A percentile compares a stretch with the other conserved stretches of the same genome.
phyloP scores from a whole-genome alignment of 2,113 vertebrate species.

The Epinephelus lanceolatus region DNA sequence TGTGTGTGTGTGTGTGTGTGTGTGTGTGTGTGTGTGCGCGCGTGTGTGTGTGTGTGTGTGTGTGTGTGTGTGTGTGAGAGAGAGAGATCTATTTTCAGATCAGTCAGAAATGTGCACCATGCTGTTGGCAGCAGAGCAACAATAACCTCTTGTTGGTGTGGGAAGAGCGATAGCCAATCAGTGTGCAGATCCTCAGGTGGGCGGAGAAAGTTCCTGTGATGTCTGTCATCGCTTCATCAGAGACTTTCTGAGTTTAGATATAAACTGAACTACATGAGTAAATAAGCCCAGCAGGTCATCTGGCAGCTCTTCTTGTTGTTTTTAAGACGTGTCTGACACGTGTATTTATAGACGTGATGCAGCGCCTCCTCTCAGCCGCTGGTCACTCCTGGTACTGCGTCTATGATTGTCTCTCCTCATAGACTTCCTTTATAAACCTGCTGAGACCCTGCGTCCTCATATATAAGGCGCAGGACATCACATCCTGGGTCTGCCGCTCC shows the following conservation, averaged over 20 bases:
- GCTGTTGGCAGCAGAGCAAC: conserved; percentile 12
- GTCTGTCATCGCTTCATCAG: neutral
- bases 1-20: neutral
- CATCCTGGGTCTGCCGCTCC: too few species aligned
- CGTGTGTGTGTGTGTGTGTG: neutral
- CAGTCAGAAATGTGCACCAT: conserved; percentile 23
- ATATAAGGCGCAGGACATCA: too few species aligned
- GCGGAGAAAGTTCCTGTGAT: neutral
- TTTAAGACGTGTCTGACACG: neutral
- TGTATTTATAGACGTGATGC: neutral
- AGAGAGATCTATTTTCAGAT: conserved; percentile 42
- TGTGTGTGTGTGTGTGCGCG: neutral
- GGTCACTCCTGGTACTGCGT: neutral
- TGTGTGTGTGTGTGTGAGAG: neutral
- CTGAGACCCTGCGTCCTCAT: too few species aligned
- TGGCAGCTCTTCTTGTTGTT: neutral
- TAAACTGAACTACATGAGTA: neutral
- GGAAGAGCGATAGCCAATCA: conserved; percentile 31
- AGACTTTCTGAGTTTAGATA: too few species aligned
- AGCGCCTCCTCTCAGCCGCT: neutral
- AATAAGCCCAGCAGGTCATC: neutral
- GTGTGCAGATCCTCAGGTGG: neutral
- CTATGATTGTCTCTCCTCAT: neutral
- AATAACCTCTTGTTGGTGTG: conserved; percentile 16
- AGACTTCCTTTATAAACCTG: neutral